phyloP scores from a whole-genome alignment of 1,140 invertebrate species.

The Atta colombica region DNA sequence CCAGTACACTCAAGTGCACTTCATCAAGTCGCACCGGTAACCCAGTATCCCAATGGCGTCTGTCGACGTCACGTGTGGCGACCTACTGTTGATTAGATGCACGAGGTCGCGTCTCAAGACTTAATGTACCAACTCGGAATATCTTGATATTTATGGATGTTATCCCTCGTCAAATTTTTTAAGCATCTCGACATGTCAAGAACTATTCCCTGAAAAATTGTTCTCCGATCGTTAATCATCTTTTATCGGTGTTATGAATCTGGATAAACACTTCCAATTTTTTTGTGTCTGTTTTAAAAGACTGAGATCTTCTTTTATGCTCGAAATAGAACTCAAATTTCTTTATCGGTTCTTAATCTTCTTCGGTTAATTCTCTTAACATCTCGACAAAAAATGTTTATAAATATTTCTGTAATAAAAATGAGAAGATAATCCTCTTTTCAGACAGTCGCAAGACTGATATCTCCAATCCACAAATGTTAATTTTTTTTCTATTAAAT shows the following conservation, averaged over 20 bases:
- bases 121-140: background rate
- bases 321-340: background rate
- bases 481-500: background rate
- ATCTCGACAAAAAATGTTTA: background rate
- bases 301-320: background rate
- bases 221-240: background rate
- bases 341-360: background rate
- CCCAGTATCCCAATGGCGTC: conserved; percentile 68
- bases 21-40: conserved; percentile 80
- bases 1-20: conserved; percentile 81
- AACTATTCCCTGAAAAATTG: background rate
- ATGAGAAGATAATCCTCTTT: background rate
- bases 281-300: background rate
- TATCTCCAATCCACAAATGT: background rate
- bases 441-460: background rate
- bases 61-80: conserved; percentile 72
- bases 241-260: background rate
- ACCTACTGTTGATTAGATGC: conserved; percentile 64
- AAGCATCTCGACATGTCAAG: background rate
- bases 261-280: background rate
- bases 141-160: background rate
- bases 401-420: background rate
- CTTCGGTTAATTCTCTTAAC: background rate
- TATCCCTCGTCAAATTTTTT: background rate
- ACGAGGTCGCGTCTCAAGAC: background rate